Conservation (phyloP, 2,113 vertebrate species). For the Dendrocopos noguchii region DNA sequence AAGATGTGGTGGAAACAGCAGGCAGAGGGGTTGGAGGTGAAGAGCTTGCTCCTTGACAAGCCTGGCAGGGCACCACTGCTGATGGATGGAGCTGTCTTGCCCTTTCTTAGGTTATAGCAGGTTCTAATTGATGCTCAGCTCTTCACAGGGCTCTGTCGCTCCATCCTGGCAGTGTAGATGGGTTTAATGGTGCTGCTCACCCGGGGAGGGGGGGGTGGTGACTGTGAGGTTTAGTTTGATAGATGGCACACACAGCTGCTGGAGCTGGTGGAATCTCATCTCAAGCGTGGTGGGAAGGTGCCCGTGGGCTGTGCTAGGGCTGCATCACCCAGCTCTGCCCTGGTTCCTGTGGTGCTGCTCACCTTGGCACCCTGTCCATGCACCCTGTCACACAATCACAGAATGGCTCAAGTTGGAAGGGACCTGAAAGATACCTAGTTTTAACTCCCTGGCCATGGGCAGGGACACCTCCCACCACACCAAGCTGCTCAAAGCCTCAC, state of each 20-base stretch:
- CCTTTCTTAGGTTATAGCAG: not conserved
- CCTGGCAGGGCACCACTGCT: not conserved
- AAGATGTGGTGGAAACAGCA: not conserved
- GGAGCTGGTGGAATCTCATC: not conserved
- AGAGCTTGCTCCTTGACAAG: not conserved
- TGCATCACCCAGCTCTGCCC: not conserved
- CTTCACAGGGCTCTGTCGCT: not conserved
- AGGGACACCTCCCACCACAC: no score
- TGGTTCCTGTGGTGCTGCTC: not conserved
- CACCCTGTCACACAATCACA: no score
- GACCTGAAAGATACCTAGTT: no score
- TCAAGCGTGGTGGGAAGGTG: not conserved
- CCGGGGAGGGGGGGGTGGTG: rapidly evolving
- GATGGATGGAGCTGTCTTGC: not conserved
- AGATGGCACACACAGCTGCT: rapidly evolving
- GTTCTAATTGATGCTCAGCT: not conserved
- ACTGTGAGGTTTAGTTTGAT: not conserved
- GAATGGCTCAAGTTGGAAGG: no score
- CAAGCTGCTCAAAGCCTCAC: no score
- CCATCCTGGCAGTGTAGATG: not conserved
- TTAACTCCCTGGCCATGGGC: no score
- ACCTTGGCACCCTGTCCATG: rapidly evolving
- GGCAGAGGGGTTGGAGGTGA: not conserved
- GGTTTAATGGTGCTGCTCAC: not conserved
- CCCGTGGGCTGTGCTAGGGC: not conserved